Conservation (phyloP, 2,888 invertebrate genomes). For the Heliconius erato region DNA sequence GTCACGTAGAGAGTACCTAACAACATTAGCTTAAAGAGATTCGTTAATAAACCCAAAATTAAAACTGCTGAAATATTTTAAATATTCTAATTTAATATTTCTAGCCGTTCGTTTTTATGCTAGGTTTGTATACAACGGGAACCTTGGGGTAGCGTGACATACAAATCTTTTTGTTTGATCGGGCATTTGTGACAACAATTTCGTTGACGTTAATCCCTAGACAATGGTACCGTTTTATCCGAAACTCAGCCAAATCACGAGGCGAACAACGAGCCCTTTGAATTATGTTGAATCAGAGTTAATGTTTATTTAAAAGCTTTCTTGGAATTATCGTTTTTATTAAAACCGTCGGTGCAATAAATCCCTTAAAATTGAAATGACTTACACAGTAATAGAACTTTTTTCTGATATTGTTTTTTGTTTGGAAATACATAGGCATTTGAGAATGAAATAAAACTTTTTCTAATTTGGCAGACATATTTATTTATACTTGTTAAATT, state of each 20-base stretch:
- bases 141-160: slow-evolving; percentile 62
- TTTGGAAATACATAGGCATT: neutral
- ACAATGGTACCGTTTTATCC: slow-evolving; percentile 81
- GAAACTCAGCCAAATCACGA: slow-evolving; percentile 66
- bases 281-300: slow-evolving; percentile 70
- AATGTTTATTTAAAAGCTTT: slow-evolving; percentile 75
- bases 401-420: neutral
- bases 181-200: slow-evolving; percentile 84
- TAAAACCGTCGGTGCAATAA: slow-evolving; percentile 59
- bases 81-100: slow-evolving; percentile 1
- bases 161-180: slow-evolving; percentile 83
- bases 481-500: slow-evolving; percentile 84
- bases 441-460: slow-evolving; percentile 63
- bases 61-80: neutral
- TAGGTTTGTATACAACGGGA: slow-evolving; percentile 29
- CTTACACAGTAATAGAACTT: neutral
- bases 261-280: slow-evolving; percentile 70
- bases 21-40: slow-evolving; percentile 82
- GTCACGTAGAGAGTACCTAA: slow-evolving; percentile 77
- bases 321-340: slow-evolving; percentile 64
- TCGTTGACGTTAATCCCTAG: slow-evolving; percentile 84
- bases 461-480: slow-evolving; percentile 85
- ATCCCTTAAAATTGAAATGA: slow-evolving; percentile 49
- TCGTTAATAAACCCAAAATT: slow-evolving; percentile 54
- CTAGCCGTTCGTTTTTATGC: slow-evolving; percentile 50